Evolutionary conservation across 2,797 vertebrate species (phyloP), one percentile per base, ranked within the genome.

Genomic region (Enteromius radiatus): DNA sequence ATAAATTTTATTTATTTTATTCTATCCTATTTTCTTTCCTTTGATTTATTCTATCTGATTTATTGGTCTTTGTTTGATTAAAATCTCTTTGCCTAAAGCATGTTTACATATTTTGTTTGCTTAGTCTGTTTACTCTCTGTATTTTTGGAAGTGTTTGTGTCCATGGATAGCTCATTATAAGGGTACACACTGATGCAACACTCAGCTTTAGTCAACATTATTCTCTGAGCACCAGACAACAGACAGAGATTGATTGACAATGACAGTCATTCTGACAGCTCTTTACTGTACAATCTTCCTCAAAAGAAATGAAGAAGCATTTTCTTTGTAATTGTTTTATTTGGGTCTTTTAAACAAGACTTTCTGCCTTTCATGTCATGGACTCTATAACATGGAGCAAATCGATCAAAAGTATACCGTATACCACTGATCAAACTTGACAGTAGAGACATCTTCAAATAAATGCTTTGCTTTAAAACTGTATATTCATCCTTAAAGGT

Each of bases 131-230:
- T 43, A 64, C 31, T 54, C 21, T 59, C 11, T 77, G 64, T 63
- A 52, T 81, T 61, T 68, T n/a, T 61, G 31, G 21, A 56, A 67
- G 49, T 21, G 47, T 74, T 49, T 65, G 23, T 41, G 47, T 87
- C 86, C 71, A 47, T 61, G 33, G 76, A 87, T 83, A 85, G 76
- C 83, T 85, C 80, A 80, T 87, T 87, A 85, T 71, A 65, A 38
- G 31, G 11, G 11, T 38, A 26, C 9, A 47, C 75, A 65, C 68
- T 84, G 54, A 80, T 75, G 59, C 76, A 86, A 74, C 69, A 19
- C 54, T 76, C 73, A 47, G 76, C 68, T 79, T 73, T 54, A 70
- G 69, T 69, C 49, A 17, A 28, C 14, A 8, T 19, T 76, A 52
- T 81, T 54, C 78, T 38, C 36, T 63, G 67, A 76, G 67, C 59